phyloP scores from a whole-genome alignment of 1,140 invertebrate species.

The Dufourea novaeangliae region DNA sequence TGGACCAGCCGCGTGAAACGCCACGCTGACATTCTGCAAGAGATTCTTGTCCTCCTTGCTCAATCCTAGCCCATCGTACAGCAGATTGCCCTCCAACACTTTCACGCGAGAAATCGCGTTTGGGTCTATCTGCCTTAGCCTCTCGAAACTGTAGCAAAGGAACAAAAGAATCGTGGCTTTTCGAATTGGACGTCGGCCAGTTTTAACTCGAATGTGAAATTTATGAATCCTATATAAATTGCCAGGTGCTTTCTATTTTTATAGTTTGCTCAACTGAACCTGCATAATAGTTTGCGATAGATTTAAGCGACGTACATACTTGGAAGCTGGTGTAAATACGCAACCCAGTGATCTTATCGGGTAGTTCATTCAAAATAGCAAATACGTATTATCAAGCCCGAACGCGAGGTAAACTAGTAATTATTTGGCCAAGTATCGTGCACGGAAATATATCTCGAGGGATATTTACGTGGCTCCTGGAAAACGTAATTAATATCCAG shows the following conservation, averaged over 20 bases:
- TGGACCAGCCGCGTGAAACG: conserved; percentile 69
- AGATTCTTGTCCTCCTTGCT: conserved; percentile 22
- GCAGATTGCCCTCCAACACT: conserved; percentile 70
- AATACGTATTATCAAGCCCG: not conserved
- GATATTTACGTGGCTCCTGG: not conserved
- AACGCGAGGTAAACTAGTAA: not conserved
- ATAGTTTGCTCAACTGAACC: no score
- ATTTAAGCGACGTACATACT: no score
- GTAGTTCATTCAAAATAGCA: not conserved
- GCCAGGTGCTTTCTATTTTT: no score
- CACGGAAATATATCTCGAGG: not conserved
- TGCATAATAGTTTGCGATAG: no score
- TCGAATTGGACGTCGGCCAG: conserved; percentile 2
- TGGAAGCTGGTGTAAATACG: no score
- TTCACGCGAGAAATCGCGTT: conserved; percentile 64
- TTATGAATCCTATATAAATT: not conserved
- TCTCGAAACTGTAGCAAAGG: conserved; percentile 65
- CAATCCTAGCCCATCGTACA: conserved; percentile 65
- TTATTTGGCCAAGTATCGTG: not conserved
- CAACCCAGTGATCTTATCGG: no score
- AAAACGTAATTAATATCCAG: not conserved
- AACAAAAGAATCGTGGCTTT: not conserved
- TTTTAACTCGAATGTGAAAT: not conserved
- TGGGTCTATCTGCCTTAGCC: conserved; percentile 64
- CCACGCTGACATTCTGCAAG: conserved; percentile 65